Conservation (phyloP, 2,888 invertebrate genomes). For the Ectemnius lituratus region DNA sequence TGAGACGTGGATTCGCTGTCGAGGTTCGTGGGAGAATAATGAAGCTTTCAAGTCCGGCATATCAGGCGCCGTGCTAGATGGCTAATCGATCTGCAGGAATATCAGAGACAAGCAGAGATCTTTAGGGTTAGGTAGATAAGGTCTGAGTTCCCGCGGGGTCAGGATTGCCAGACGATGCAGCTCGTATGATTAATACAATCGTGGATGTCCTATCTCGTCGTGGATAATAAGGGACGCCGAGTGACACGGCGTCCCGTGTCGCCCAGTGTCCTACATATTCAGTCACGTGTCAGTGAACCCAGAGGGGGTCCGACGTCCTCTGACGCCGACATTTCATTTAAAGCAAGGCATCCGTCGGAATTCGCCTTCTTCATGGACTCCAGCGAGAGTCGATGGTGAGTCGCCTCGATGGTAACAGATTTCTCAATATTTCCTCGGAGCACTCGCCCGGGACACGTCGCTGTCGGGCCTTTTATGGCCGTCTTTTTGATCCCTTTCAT, state of each 20-base stretch:
- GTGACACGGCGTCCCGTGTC: conserved; percentile 60
- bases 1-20: conserved; percentile 29
- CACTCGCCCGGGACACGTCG: conserved; percentile 32
- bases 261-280: conserved; percentile 56
- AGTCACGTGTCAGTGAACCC: conserved; percentile 48
- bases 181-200: conserved; percentile 58
- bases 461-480: conserved; percentile 42
- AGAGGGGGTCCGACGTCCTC: conserved; percentile 64
- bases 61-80: conserved; percentile 19
- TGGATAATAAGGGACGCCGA: conserved; percentile 60
- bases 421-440: conserved; percentile 65
- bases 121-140: conserved; percentile 30
- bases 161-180: conserved; percentile 27
- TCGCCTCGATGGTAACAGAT: conserved; percentile 58
- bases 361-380: conserved; percentile 35
- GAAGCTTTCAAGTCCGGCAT: conserved; percentile 34
- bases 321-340: conserved; percentile 68
- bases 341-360: conserved; percentile 55
- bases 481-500: conserved; percentile 49
- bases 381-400: conserved; percentile 11
- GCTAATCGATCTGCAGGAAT: conserved; percentile 45
- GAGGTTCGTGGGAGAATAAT: conserved; percentile 38
- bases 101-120: conserved; percentile 34
- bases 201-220: conserved; percentile 43
- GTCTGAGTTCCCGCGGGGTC: conserved; percentile 41